phyloP scores from a whole-genome alignment of 1,140 invertebrate genomes.

The Sarcophaga peregrina region DNA sequence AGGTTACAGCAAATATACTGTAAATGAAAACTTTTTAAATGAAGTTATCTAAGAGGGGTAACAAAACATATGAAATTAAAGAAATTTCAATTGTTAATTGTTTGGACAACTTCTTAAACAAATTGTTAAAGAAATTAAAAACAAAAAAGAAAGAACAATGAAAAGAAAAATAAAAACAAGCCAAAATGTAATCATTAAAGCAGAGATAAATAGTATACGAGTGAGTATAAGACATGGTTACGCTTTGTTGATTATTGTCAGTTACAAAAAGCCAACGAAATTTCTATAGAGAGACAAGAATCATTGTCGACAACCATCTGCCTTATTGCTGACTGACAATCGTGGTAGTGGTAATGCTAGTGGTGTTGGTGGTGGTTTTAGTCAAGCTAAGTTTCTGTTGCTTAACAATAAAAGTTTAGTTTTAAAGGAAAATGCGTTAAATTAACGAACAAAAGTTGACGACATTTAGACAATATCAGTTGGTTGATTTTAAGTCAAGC shows the following conservation, averaged over 20 bases:
- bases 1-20: background rate
- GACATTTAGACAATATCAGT: background rate
- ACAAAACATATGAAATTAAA: background rate
- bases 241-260: constrained; percentile 14
- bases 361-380: background rate
- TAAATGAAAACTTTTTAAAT: background rate
- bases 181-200: background rate
- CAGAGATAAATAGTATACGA: background rate
- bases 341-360: background rate
- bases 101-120: constrained; percentile 11
- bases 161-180: background rate
- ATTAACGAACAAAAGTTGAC: constrained; percentile 10
- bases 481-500: constrained; percentile 9
- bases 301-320: background rate
- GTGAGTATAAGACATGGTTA: background rate
- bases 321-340: background rate
- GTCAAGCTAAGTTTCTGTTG: background rate
- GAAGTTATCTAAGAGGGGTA: background rate
- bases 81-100: constrained; percentile 16
- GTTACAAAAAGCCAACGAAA: background rate
- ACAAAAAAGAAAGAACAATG: background rate
- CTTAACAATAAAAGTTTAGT: background rate
- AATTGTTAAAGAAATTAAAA: background rate
- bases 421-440: constrained; percentile 4
- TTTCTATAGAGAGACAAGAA: background rate